Conservation (phyloP, 2,113 vertebrate genomes). For the Romanogobio albipinnatus region DNA sequence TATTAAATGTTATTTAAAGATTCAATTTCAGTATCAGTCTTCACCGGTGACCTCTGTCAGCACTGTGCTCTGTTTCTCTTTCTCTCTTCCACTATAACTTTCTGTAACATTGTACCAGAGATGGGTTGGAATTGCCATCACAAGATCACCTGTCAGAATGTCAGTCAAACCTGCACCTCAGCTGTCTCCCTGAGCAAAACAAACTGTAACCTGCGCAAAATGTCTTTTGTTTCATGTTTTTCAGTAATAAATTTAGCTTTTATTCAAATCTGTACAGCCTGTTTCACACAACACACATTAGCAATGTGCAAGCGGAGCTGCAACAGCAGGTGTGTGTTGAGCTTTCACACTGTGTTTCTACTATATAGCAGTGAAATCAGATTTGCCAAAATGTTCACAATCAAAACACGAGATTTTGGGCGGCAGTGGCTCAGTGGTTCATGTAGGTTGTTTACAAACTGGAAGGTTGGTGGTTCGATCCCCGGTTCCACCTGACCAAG, state of each 20-base stretch:
- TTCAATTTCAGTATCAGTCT: conserved; percentile 4
- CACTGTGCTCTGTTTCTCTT: conserved; percentile 1
- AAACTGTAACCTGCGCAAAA: background rate
- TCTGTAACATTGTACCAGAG: background rate
- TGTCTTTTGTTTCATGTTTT: background rate
- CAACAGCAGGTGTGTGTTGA: background rate
- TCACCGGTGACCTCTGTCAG: background rate
- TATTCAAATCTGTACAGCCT: background rate
- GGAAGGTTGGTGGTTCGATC: too few relatives aligned
- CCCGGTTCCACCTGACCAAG: too few relatives aligned
- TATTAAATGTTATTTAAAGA: background rate
- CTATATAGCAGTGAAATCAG: background rate
- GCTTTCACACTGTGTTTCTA: background rate
- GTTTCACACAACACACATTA: background rate
- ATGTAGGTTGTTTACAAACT: too few relatives aligned
- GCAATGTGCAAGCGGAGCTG: background rate
- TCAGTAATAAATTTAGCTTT: background rate
- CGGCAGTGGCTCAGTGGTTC: too few relatives aligned
- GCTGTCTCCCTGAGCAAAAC: background rate
- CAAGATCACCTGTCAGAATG: background rate
- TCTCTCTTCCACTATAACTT: background rate
- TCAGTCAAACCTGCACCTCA: conserved; percentile 6
- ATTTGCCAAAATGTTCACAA: background rate
- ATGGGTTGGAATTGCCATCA: background rate
- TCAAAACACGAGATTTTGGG: background rate